These are phyloP conservation scores for Amblyornis subalaris DNA, from an alignment of 2,113 vertebrate species.

Conservation along the genomic window DNA sequence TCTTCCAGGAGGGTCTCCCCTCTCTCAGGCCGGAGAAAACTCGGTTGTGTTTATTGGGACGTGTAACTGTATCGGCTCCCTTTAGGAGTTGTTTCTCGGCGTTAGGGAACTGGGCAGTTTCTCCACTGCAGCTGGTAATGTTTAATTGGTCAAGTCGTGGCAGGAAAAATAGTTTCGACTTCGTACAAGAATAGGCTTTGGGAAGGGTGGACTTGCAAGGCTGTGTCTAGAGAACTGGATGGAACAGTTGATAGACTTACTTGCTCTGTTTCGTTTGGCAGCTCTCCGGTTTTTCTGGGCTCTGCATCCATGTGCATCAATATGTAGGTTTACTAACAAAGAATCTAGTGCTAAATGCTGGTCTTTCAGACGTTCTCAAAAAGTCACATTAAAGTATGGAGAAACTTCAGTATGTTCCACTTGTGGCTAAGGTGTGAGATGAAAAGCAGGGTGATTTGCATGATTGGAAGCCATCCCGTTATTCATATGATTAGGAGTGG, in stretches of 20 bases:
- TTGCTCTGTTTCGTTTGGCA: not conserved
- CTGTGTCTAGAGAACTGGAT: not conserved
- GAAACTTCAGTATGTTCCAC: not conserved
- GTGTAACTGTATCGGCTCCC: not conserved
- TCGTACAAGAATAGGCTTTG: not conserved
- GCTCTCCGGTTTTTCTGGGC: not conserved
- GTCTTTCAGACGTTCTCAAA: not conserved
- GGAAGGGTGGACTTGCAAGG: not conserved
- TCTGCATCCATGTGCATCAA: not conserved
- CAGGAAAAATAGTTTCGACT: not conserved
- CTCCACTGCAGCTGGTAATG: rapidly evolving
- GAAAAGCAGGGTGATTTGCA: not conserved
- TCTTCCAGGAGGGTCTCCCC: not conserved
- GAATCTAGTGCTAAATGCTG: not conserved
- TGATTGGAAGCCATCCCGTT: not conserved
- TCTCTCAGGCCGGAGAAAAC: not conserved
- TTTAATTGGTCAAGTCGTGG: not conserved
- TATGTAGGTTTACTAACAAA: not conserved
- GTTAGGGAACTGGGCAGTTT: not conserved
- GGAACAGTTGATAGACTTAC: not conserved
- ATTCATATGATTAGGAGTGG: not conserved
- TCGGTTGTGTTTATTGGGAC: rapidly evolving
- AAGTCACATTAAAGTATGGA: not conserved
- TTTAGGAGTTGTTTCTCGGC: not conserved
- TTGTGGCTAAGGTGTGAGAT: not conserved